Base-by-base conservation (phyloP, 2,888 invertebrate genomes). In the Masnerella sp. region DNA sequence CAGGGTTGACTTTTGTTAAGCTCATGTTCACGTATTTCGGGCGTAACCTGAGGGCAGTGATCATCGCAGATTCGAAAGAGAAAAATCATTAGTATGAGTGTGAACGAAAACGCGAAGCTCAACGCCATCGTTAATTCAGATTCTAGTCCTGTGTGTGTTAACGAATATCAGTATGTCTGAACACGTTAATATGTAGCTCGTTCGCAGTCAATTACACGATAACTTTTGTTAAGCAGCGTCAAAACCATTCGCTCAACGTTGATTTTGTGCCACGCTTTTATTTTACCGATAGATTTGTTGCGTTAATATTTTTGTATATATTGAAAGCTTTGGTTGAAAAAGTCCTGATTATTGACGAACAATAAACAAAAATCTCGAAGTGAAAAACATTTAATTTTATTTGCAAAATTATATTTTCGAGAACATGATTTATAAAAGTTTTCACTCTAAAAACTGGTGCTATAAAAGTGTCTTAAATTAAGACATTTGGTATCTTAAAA, bases 141-240 rank as follows among this genome's bases (percentile, higher is more conserved):
- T 74, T 74, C 74, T 74, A 74, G 72, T 73, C 72, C 64, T 58
- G 42, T 20, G 58, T 49, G 45, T 71, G 36, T 45, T 61, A 61
- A 59, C 17, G 25, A 62, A 38, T 69, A 54, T 32, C 54, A 47
- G 20, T 47, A 43, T 42, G 40, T 32, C 34, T 8, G 36, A 34
- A 62, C 45, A 45, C 28, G 28, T 51, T 58, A 45, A 34, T 25
- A 59, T 69, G 43, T 62, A 68, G 68, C 70, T 64, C 58, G 68
- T 71, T 64, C 62, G 71, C 74, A 62, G 58, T 67, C 43, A 67
- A 54, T 61, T 65, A 42, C 22, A 58, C 36, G 45, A 49, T 18
- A 59, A 17, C 34, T 40, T 59, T 51, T 28, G 14, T 28, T n/a
- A 32, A 14, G 38, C 28, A 43, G 32, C 40, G 40, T 40, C 28